Evolutionary conservation across 2,888 invertebrate genomes (phyloP), one percentile per base, ranked within the genome.

Genomic region (Acrobasis consociella): DNA sequence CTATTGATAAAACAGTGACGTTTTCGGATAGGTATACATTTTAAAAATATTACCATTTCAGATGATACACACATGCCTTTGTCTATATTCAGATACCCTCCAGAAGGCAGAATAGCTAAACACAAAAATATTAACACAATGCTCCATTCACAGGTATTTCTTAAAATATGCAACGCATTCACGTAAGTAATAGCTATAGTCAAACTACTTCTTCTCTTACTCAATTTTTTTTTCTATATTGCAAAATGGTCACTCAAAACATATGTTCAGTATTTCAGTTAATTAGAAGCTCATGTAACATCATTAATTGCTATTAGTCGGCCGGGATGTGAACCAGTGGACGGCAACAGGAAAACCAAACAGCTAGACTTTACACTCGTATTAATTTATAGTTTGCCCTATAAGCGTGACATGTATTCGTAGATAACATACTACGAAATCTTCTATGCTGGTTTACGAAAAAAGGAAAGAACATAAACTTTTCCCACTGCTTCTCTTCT

Each of bases 321-420:
- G 37, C 9, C 9, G 9, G n/a, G 22, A 49, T 31, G 31, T n/a
- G n/a, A n/a, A n/a, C n/a, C n/a, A 58, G 37, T 15, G n/a, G n/a
- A 53, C 31, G 37, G 53, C 56, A 64, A 64, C 64, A 66, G 64
- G 66, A 64, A 66, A 66, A 66, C 53, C 11, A n/a, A 38, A 38
- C 9, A 53, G 17, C n/a, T 31, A 53, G 17, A 50, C 37, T 31
- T 9, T n/a, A 13, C 7, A 10, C 1, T 42, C 13, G 31, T 7
- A 31, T 5, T 2, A 22, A 22, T 22, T 22, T 2, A 3, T 22
- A 22, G 31, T 31, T 31, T 2, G 31, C 31, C 7, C 31, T 7
- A 31, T 31, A 31, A 31, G 7, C 31, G 22, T 22, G 22, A 22
- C 22, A 22, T 22, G 22, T 22, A 2, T 22, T 3, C 1, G 22